A percentile compares a stretch with the other conserved stretches of the same genome.
Evolutionary conservation across 1,140 invertebrate genomes (phyloP).

Genomic region (Drosophila rhopaloa): DNA sequence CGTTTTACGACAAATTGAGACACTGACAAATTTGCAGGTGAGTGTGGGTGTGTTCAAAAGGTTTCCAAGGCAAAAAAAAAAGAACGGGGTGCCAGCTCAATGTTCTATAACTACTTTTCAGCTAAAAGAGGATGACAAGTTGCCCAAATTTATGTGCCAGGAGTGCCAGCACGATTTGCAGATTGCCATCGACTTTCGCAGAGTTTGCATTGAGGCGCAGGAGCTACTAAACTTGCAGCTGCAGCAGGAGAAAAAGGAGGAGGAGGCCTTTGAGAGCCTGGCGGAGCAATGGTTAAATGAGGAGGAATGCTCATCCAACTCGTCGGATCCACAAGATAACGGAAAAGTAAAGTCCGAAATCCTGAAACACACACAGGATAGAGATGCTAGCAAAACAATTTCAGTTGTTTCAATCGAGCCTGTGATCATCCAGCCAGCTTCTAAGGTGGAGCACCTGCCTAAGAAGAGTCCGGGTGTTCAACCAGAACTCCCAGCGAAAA

Average conservation of each 20-base stretch:
- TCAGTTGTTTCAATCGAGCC: neutral
- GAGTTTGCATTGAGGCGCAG: conserved; percentile 53
- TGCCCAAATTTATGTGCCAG: conserved; percentile 46
- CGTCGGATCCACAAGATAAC: neutral
- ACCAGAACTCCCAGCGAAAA: neutral
- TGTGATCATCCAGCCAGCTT: neutral
- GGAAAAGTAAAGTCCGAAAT: neutral
- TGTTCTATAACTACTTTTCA: neutral
- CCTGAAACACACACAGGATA: neutral
- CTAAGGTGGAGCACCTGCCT: neutral
- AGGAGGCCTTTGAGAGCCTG: neutral
- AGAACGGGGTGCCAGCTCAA: too few species aligned
- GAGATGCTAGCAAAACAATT: neutral
- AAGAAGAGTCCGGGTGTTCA: too few species aligned
- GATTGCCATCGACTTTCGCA: conserved; percentile 51
- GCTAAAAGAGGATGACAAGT: conserved; percentile 26
- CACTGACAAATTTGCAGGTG: conserved; percentile 38
- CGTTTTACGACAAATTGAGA: conserved; percentile 40
- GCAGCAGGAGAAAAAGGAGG: conserved; percentile 2
- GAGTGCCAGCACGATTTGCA: conserved; percentile 40
- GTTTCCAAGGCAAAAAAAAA: neutral
- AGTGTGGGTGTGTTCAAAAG: neutral
- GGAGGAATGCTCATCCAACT: neutral
- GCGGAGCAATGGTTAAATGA: conserved; percentile 1
- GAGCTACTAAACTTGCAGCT: conserved; percentile 20